These are phyloP conservation scores for Acipenser oxyrinchus DNA, from an alignment of 2,797 vertebrate species.

Conservation along the genomic window DNA sequence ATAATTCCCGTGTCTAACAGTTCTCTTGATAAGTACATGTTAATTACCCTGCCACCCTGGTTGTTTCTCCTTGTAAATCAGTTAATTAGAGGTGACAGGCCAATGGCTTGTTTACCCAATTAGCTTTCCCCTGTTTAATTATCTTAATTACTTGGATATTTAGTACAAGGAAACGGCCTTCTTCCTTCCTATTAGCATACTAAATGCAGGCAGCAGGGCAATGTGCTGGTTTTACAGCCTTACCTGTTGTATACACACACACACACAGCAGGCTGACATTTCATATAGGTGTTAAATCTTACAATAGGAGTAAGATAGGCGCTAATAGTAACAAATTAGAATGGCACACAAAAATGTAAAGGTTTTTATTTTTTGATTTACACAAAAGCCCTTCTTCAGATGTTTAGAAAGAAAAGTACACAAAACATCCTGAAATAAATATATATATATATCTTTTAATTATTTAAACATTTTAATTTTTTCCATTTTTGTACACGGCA, in stretches of 20 bases:
- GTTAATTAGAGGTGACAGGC: slow-evolving; percentile 96
- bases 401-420: too few relatives aligned
- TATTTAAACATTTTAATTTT: too few relatives aligned
- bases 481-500: too few relatives aligned
- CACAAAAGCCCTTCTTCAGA: too few relatives aligned
- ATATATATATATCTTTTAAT: too few relatives aligned
- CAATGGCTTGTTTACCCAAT: slow-evolving; percentile 94
- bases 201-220: slow-evolving; percentile 23
- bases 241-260: slow-evolving; percentile 7
- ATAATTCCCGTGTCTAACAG: slow-evolving; percentile 66
- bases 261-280: too few relatives aligned
- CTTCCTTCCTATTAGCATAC: slow-evolving; percentile 46
- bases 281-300: too few relatives aligned
- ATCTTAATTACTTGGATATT: slow-evolving; percentile 70
- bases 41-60: slow-evolving; percentile 82
- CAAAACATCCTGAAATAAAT: too few relatives aligned
- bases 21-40: slow-evolving; percentile 58
- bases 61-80: slow-evolving; percentile 77
- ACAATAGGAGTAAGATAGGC: too few relatives aligned
- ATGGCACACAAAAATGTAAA: too few relatives aligned
- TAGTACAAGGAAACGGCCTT: slow-evolving; percentile 65
- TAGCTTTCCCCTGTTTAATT: slow-evolving; percentile 93
- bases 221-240: slow-evolving; percentile 12
- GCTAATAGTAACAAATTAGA: too few relatives aligned
- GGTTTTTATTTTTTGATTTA: too few relatives aligned